phyloP scores from a whole-genome alignment of 2,797 vertebrate species.

The Neopelma chrysocephalum region DNA sequence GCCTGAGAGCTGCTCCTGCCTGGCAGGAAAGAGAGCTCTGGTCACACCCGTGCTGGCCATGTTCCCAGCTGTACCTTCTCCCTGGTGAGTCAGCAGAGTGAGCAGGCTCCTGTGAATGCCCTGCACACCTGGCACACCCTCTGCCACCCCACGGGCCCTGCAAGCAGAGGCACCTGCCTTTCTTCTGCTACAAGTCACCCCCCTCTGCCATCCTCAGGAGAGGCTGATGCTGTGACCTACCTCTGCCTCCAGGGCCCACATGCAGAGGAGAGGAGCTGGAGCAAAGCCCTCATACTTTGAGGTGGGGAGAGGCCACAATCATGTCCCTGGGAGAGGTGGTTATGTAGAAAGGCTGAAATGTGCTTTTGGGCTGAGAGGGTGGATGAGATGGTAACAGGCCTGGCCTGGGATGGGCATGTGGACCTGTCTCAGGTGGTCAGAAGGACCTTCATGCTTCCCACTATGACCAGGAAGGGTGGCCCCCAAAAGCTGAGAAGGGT shows the following conservation, averaged over 20 bases:
- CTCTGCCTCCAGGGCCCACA: background rate
- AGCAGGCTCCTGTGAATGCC: background rate
- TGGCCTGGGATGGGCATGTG: accelerated
- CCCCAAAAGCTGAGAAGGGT: background rate
- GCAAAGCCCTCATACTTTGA: accelerated
- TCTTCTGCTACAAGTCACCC: accelerated
- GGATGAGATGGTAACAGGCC: too few relatives aligned
- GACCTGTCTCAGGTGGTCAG: background rate
- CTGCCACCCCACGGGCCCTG: accelerated
- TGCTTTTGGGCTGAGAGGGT: background rate
- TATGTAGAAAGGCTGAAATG: background rate
- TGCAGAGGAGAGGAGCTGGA: background rate
- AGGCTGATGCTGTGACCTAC: background rate
- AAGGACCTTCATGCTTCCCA: accelerated
- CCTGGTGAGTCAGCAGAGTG: accelerated
- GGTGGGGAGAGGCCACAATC: background rate
- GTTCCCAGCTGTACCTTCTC: background rate
- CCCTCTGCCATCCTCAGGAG: background rate
- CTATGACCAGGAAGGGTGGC: accelerated
- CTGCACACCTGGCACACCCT: background rate
- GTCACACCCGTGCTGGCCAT: accelerated
- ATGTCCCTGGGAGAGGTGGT: background rate
- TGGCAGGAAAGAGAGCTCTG: background rate
- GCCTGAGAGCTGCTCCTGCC: background rate
- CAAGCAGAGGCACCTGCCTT: background rate